Evolutionary conservation across 2,113 vertebrate species (phyloP).

Genomic region (Urocynchramus pylzowi): DNA sequence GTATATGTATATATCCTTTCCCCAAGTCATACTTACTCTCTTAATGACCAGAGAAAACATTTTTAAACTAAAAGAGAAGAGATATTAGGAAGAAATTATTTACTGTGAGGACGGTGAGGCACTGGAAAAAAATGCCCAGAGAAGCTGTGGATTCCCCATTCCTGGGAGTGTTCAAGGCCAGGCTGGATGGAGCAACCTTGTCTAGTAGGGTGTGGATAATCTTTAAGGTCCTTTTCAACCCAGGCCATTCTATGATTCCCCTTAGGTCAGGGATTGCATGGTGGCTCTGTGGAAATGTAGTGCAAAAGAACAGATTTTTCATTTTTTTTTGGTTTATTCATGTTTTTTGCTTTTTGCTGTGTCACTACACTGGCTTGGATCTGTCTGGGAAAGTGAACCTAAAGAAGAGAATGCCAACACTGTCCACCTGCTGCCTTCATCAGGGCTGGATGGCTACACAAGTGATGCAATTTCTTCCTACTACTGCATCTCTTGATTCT

Average conservation of each 20-base stretch:
- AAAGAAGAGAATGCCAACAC: not conserved
- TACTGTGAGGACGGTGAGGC: not conserved
- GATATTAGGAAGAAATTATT: not conserved
- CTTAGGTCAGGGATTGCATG: not conserved
- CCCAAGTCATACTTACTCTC: not conserved
- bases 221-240: not conserved
- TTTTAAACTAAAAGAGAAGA: not conserved
- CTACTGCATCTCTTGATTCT: not conserved
- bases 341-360: not conserved
- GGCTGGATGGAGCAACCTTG: not conserved
- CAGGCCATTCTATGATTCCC: not conserved
- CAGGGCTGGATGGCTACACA: not conserved
- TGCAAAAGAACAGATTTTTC: not conserved
- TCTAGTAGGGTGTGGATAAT: accelerated
- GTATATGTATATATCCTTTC: not conserved
- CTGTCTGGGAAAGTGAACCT: not conserved
- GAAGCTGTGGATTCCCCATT: not conserved
- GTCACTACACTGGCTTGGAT: not conserved
- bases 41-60: not conserved
- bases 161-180: not conserved
- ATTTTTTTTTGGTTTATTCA: not conserved
- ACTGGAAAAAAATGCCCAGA: not conserved
- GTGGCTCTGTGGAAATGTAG: not conserved
- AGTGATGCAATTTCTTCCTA: not conserved
- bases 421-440: not conserved